Conservation (phyloP, 2,113 vertebrate species). For the Rhinolophus sinicus region DNA sequence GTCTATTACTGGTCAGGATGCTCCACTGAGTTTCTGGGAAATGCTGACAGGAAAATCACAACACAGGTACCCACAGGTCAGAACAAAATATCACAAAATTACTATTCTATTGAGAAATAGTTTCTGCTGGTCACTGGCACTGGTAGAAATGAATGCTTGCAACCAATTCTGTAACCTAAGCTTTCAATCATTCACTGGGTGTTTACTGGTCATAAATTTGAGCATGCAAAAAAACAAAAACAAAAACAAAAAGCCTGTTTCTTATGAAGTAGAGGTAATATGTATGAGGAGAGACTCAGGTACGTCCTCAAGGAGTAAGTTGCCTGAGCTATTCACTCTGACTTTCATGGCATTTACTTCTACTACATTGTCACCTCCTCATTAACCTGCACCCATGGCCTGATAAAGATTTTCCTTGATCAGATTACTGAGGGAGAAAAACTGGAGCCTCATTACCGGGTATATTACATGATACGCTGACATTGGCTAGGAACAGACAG, state of each 20-base stretch:
- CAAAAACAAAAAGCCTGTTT: neutral
- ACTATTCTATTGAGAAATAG: neutral
- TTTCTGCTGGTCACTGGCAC: neutral
- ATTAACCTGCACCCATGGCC: neutral
- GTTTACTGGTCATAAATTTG: neutral
- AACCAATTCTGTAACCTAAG: neutral
- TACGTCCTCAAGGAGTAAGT: neutral
- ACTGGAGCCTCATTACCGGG: neutral
- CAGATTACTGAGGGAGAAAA: neutral
- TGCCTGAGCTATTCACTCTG: neutral
- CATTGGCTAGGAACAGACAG: neutral
- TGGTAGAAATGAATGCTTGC: neutral
- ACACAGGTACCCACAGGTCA: neutral
- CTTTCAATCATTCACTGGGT: neutral
- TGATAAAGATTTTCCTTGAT: neutral
- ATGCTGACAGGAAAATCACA: neutral
- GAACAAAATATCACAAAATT: neutral
- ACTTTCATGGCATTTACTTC: neutral
- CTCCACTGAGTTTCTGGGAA: neutral
- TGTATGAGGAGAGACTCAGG: neutral
- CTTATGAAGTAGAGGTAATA: neutral
- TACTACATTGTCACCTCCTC: neutral
- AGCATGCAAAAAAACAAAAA: neutral
- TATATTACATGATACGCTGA: neutral
- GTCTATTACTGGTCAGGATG: neutral